These are phyloP conservation scores for Ophioderma brevispina DNA, from an alignment of 35 echinoderm and acorn worm species.

Conservation along the genomic window DNA sequence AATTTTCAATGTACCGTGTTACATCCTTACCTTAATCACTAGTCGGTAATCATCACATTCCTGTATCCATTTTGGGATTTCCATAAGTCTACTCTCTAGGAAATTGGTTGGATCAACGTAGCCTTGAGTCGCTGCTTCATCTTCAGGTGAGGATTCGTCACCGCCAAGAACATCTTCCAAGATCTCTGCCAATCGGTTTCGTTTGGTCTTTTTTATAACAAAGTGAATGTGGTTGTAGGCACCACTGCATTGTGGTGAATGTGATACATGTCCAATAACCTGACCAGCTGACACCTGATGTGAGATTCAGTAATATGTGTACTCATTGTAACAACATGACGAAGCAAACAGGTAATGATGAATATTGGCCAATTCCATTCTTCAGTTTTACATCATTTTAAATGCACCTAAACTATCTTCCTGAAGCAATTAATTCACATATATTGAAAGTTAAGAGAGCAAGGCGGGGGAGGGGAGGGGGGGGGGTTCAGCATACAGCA, in stretches of 20 bases:
- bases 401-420: too few relatives aligned
- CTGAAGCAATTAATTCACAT: too few relatives aligned
- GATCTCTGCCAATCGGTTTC: neutral
- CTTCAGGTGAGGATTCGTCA: neutral
- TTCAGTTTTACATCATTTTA: too few relatives aligned
- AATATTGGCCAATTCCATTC: too few relatives aligned
- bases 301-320: too few relatives aligned
- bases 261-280: neutral
- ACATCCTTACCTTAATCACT: neutral
- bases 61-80: constrained; percentile 27
- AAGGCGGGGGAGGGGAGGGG: too few relatives aligned
- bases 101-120: constrained; percentile 40
- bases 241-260: neutral
- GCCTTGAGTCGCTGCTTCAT: neutral
- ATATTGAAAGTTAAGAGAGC: too few relatives aligned
- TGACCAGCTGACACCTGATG: neutral
- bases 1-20: too few relatives aligned
- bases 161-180: neutral
- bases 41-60: constrained; percentile 38
- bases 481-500: too few relatives aligned
- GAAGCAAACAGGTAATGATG: too few relatives aligned
- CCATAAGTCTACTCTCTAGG: constrained; percentile 10
- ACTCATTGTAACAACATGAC: too few relatives aligned
- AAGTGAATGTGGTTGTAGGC: constrained; percentile 16
- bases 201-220: constrained; percentile 17